Evolutionary conservation across 2,113 vertebrate genomes (phyloP).

Genomic region (Eira barbara): DNA sequence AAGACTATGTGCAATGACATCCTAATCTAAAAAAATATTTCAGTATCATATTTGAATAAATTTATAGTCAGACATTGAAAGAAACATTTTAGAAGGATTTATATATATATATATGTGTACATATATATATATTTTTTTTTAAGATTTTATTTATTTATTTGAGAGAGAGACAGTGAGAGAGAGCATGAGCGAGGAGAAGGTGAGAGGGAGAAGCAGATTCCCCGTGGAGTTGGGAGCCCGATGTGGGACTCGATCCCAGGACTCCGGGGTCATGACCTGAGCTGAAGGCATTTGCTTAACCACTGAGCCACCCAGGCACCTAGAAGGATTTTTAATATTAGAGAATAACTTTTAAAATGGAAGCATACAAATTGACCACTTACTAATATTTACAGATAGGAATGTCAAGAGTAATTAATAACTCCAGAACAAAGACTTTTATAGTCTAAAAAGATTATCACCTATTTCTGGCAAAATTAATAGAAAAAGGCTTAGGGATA

Average conservation of each 20-base stretch:
- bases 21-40: neutral
- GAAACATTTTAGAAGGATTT: neutral
- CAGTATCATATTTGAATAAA: neutral
- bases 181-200: no score
- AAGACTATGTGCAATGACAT: neutral
- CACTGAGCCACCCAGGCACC: no score
- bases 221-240: no score
- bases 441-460: neutral
- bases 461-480: neutral
- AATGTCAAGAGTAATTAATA: neutral
- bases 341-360: neutral
- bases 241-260: no score
- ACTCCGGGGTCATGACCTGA: no score
- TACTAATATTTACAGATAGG: neutral
- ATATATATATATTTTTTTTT: neutral
- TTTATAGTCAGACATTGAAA: neutral
- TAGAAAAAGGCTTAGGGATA: neutral
- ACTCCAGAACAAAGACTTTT: neutral
- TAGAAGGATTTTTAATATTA: neutral
- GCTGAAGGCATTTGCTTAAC: no score
- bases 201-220: no score
- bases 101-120: neutral
- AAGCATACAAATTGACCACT: neutral
- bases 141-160: no score
- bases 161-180: no score